Conservation (phyloP, 2,797 vertebrate genomes). For the Dromococcyx pavoninus region DNA sequence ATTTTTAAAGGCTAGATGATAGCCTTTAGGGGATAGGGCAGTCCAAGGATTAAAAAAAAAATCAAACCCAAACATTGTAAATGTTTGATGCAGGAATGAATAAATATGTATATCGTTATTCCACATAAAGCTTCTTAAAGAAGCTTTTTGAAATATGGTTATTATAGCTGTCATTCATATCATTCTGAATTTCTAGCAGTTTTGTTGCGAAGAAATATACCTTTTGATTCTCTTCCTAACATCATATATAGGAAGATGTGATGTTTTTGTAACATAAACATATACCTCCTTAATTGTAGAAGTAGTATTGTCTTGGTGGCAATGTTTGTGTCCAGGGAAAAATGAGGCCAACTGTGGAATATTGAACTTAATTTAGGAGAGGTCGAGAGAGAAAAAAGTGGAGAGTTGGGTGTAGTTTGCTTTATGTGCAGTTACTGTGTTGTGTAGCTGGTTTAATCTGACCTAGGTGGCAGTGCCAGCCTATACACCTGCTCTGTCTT, state of each 20-base stretch:
- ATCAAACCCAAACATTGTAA: not conserved
- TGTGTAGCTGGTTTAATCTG: not conserved
- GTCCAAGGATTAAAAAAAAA: not conserved
- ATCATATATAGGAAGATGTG: not conserved
- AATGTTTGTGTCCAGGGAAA: not conserved
- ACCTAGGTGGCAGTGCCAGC: constrained; percentile 27
- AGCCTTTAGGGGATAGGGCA: not conserved
- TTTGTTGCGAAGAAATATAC: not conserved
- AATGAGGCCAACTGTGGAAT: not conserved
- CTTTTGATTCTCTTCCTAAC: not conserved
- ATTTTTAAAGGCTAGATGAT: not conserved
- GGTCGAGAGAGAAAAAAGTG: not conserved
- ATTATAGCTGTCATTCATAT: not conserved
- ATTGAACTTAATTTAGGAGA: not conserved
- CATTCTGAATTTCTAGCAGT: not conserved
- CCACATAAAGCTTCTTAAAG: not conserved
- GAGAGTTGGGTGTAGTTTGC: not conserved
- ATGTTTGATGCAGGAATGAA: not conserved
- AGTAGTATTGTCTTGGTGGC: not conserved
- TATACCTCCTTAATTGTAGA: not conserved
- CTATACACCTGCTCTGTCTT: not conserved
- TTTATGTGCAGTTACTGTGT: not conserved
- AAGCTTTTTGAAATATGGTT: not conserved
- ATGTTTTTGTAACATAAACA: not conserved
- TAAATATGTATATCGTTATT: not conserved